phyloP scores from a whole-genome alignment of 2,888 invertebrate genomes.

The Limnephilus auricula region DNA sequence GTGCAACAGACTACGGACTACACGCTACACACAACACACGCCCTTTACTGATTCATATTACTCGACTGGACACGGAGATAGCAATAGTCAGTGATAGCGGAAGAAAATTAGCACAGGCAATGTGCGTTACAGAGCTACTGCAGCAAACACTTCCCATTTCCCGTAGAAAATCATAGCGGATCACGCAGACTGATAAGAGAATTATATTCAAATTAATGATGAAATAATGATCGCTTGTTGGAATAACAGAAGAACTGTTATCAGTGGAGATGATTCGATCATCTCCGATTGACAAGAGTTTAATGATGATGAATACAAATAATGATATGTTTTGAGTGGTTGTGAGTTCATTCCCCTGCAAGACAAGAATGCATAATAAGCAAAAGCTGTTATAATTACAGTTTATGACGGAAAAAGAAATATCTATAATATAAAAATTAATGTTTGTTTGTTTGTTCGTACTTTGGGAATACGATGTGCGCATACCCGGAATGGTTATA shows the following conservation, averaged over 20 bases:
- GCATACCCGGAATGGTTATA: too few relatives aligned
- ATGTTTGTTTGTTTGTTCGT: too few relatives aligned
- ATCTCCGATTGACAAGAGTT: not conserved
- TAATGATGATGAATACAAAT: not conserved
- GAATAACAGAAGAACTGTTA: not conserved
- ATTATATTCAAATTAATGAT: not conserved
- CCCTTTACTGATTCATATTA: not conserved
- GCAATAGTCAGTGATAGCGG: not conserved
- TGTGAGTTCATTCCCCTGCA: too few relatives aligned
- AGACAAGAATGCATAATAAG: too few relatives aligned
- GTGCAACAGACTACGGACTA: not conserved
- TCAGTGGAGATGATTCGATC: not conserved
- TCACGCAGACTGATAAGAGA: not conserved
- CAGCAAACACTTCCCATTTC: not conserved
- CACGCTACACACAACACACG: not conserved
- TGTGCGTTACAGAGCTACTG: not conserved
- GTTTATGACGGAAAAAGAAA: too few relatives aligned
- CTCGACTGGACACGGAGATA: not conserved
- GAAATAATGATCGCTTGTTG: not conserved
- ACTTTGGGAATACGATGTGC: too few relatives aligned
- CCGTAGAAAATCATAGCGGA: not conserved
- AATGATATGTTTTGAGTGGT: too few relatives aligned
- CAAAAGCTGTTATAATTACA: too few relatives aligned
- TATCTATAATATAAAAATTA: too few relatives aligned
- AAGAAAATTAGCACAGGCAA: conserved; percentile 23